A percentile compares a stretch with the other conserved stretches of the same genome.
Conservation (phyloP, 2,797 vertebrate genomes). For the Sebastes vulpes region DNA sequence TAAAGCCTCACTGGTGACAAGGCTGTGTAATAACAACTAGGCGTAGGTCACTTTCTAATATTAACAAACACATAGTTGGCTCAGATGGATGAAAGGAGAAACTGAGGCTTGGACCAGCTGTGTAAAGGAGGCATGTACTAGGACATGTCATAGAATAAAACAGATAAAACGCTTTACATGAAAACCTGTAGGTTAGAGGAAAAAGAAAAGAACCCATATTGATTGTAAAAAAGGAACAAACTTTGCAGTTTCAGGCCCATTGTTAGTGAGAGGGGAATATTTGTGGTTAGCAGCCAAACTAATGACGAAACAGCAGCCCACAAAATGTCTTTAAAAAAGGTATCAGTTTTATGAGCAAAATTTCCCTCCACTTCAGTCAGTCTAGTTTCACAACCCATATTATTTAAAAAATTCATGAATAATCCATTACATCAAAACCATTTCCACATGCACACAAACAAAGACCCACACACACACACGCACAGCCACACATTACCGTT, state of each 20-base stretch:
- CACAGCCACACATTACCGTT: constrained; percentile 27
- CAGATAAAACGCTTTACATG: background rate
- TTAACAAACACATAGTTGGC: constrained; percentile 62
- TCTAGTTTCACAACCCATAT: background rate
- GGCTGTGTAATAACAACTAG: constrained; percentile 15
- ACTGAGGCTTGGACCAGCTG: background rate
- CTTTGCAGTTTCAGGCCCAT: background rate
- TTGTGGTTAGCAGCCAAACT: background rate
- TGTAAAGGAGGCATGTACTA: background rate
- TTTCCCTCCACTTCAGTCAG: background rate
- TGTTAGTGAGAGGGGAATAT: background rate
- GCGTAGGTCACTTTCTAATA: constrained; percentile 2
- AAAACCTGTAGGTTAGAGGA: background rate
- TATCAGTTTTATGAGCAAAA: background rate
- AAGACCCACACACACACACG: background rate
- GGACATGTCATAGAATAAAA: background rate
- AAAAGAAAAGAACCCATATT: background rate
- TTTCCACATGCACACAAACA: background rate
- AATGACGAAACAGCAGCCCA: constrained; percentile 18
- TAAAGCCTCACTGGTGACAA: background rate
- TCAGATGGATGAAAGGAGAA: background rate
- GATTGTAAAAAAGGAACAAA: background rate
- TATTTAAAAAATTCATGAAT: background rate
- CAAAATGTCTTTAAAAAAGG: background rate
- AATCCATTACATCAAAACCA: constrained; percentile 17